Base-by-base conservation (phyloP, 2,888 invertebrate species). In the Leistus spinibarbis region DNA sequence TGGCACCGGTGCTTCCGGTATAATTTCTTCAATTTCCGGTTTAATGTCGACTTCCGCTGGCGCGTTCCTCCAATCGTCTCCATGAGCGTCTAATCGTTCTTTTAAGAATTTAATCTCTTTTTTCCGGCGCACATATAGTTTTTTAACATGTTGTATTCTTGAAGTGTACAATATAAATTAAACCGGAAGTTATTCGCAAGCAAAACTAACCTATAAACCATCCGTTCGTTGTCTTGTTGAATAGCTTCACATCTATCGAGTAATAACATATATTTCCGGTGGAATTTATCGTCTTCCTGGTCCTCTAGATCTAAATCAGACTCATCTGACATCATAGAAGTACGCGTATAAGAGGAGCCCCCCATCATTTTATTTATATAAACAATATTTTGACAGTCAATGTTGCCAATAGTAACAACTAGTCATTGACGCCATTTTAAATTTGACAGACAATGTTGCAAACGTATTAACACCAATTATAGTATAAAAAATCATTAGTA, bases 141-240 rank as follows among this genome's bases (percentile, higher is more conserved):
- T 92, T 81, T 91, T 91, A 19, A 91, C 91, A 83, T 90, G 90
- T 82, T 92, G 92, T 84, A 93, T 91, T 82, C 93, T 88, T 79
- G 85, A 86, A 77, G 27, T 24, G 64, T 67, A 64, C 23, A 16
- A 19, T 54, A n/a, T n/a, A 40, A 9, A 40, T 62, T 54, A 9
- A 20, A 60, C 2, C 23, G 5, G 54, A 19, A 77, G 77, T 54
- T 68, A 80, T 76, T n/a, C n/a, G n/a, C n/a, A n/a, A n/a, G n/a
- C n/a, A n/a, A n/a, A 22, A 20, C 84, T 81, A 83, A 90, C 90
- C 90, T 89, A 85, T 89, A 89, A 76, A 93, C 90, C 79, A 93
- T 87, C 84, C 92, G 89, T 83, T 93, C 92, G 84, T 93, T 93
- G 82, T 92, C 91, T 89, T 92, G 92, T 82, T 93, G 93, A 79